Evolutionary conservation across 2,113 vertebrate genomes (phyloP).

Genomic region (Podarcis muralis): DNA sequence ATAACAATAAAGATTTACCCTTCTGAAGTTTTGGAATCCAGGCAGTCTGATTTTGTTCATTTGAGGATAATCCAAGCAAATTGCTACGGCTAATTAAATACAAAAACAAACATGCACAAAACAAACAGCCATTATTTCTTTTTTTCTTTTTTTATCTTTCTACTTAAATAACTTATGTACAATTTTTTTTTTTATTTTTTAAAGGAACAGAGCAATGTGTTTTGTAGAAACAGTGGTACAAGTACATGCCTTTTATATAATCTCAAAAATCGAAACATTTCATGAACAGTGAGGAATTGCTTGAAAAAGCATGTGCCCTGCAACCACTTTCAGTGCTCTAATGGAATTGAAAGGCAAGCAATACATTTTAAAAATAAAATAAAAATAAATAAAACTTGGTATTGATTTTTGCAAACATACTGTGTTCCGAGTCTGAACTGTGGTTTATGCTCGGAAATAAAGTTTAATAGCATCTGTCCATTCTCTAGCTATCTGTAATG

Average conservation of each 20-base stretch:
- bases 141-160: neutral
- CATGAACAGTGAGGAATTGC: neutral
- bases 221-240: neutral
- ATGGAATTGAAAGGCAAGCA: neutral
- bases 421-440: neutral
- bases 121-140: neutral
- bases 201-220: neutral
- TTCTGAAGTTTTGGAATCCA: slow-evolving; percentile 10
- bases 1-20: slow-evolving; percentile 27
- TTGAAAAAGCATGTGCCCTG: neutral
- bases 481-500: neutral
- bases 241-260: neutral
- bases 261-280: neutral
- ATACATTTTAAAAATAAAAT: neutral
- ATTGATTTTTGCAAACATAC: slow-evolving; percentile 3
- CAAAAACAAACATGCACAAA: neutral
- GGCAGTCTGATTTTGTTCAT: neutral
- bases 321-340: neutral
- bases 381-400: neutral
- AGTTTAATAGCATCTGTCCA: slow-evolving; percentile 11
- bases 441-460: neutral
- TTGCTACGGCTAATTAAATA: neutral
- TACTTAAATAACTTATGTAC: neutral
- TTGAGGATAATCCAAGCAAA: neutral
- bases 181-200: neutral